Evolutionary conservation across 1,140 invertebrate species (phyloP).

Genomic region (Bradysia coprophila): DNA sequence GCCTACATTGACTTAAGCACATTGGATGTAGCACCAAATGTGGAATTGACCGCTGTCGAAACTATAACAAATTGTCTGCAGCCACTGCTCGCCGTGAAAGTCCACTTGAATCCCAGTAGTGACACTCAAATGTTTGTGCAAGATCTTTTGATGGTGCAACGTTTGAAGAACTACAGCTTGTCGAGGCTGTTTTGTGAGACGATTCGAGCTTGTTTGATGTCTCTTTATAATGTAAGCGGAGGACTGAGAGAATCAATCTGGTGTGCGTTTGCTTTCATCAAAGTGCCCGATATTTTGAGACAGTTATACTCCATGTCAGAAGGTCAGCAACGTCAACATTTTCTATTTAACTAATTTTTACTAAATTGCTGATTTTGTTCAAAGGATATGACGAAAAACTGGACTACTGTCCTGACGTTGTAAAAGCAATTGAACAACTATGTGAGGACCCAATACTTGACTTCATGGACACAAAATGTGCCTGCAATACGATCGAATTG

Average conservation of each 20-base stretch:
- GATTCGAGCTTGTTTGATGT: conserved; percentile 71
- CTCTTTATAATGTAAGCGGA: conserved; percentile 61
- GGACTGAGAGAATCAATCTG: conserved; percentile 63
- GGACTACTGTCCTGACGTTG: conserved; percentile 51
- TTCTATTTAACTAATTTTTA: not conserved
- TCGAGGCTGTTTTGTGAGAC: conserved; percentile 71
- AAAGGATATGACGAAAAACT: conserved; percentile 4
- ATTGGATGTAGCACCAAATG: conserved; percentile 7
- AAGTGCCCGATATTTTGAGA: conserved; percentile 63
- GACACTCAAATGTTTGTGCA: conserved; percentile 59
- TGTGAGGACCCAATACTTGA: conserved; percentile 70
- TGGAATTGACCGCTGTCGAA: conserved; percentile 24
- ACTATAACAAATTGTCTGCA: conserved; percentile 56
- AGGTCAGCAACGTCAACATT: conserved; percentile 8
- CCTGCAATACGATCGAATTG: conserved; percentile 71
- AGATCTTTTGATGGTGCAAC: conserved; percentile 64
- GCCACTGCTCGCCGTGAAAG: conserved; percentile 50
- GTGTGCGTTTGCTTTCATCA: conserved; percentile 85
- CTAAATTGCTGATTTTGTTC: not conserved
- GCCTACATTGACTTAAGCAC: conserved; percentile 17
- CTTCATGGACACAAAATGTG: conserved; percentile 72
- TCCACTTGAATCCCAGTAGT: conserved; percentile 52
- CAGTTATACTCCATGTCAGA: conserved; percentile 38
- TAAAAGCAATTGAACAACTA: conserved; percentile 64
- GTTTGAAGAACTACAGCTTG: conserved; percentile 52